Evolutionary conservation across 2,888 invertebrate species (phyloP).

Genomic region (Coremacera marginata): DNA sequence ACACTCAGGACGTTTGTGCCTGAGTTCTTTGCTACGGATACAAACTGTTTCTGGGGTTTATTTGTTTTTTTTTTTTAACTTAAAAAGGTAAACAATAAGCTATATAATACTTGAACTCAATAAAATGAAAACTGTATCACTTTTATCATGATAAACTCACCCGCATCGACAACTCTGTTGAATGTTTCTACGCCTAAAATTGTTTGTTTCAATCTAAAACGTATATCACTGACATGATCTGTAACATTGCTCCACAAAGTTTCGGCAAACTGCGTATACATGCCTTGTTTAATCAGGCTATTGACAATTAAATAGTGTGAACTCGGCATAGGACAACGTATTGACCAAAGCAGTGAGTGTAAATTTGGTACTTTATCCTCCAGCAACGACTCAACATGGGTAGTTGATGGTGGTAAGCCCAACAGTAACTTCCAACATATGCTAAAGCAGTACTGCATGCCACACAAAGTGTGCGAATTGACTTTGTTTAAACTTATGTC

Average conservation of each 20-base stretch:
- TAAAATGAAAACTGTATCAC: neutral
- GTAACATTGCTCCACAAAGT: constrained; percentile 67
- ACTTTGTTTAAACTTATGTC: constrained; percentile 75
- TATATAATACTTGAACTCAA: too few relatives aligned
- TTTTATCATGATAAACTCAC: neutral
- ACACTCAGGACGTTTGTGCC: too few relatives aligned
- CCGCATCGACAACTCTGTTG: constrained; percentile 59
- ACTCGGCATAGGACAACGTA: constrained; percentile 85
- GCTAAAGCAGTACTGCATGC: constrained; percentile 90
- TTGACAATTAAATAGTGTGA: constrained; percentile 89
- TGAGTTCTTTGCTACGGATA: too few relatives aligned
- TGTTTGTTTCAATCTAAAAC: constrained; percentile 66
- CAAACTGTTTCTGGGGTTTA: too few relatives aligned
- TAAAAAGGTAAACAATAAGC: neutral
- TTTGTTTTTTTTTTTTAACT: neutral
- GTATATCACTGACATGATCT: constrained; percentile 65
- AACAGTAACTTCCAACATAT: constrained; percentile 77
- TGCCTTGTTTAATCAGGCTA: constrained; percentile 89
- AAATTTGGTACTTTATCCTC: constrained; percentile 79
- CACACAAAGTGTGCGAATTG: constrained; percentile 76
- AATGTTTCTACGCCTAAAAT: constrained; percentile 65
- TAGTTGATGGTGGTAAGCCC: constrained; percentile 89
- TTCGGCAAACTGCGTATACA: constrained; percentile 81
- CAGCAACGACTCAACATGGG: constrained; percentile 86
- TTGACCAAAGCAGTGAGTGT: constrained; percentile 91